Evolutionary conservation across 2,888 invertebrate genomes (phyloP).

Genomic region (Acronicta leporina): DNA sequence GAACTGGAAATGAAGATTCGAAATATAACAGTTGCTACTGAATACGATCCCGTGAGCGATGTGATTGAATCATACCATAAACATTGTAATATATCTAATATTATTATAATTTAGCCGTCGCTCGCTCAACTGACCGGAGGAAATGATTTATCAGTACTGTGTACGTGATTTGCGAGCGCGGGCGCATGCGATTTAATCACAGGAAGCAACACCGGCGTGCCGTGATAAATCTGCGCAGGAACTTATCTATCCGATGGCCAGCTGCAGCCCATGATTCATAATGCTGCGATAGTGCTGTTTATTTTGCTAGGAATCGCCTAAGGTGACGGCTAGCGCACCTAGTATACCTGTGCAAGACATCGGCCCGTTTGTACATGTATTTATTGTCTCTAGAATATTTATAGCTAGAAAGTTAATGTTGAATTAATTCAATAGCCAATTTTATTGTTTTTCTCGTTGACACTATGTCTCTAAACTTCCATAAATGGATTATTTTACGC

Average conservation of each 20-base stretch:
- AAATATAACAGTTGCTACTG: not conserved
- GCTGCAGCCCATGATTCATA: constrained; percentile 79
- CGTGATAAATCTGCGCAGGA: constrained; percentile 75
- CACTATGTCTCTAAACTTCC: constrained; percentile 25
- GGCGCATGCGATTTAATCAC: constrained; percentile 80
- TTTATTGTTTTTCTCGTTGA: constrained; percentile 25
- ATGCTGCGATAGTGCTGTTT: constrained; percentile 71
- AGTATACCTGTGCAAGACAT: constrained; percentile 50
- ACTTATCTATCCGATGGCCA: constrained; percentile 84
- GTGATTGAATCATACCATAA: constrained; percentile 10
- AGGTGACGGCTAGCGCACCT: constrained; percentile 49
- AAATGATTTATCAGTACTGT: constrained; percentile 83
- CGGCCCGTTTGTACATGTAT: constrained; percentile 42
- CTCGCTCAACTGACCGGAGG: constrained; percentile 63
- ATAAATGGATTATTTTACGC: constrained; percentile 27
- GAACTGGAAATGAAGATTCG: not conserved
- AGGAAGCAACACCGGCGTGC: constrained; percentile 78
- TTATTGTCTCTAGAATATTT: constrained; percentile 40
- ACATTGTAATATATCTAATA: constrained; percentile 29
- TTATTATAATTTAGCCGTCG: constrained; percentile 49
- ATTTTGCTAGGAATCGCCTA: constrained; percentile 69
- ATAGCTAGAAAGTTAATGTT: constrained; percentile 36
- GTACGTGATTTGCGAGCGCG: constrained; percentile 82
- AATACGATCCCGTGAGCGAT: not conserved
- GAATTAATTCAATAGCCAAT: constrained; percentile 49